phyloP scores from a whole-genome alignment of 2,888 invertebrate species.

The Tetranychus piercei region DNA sequence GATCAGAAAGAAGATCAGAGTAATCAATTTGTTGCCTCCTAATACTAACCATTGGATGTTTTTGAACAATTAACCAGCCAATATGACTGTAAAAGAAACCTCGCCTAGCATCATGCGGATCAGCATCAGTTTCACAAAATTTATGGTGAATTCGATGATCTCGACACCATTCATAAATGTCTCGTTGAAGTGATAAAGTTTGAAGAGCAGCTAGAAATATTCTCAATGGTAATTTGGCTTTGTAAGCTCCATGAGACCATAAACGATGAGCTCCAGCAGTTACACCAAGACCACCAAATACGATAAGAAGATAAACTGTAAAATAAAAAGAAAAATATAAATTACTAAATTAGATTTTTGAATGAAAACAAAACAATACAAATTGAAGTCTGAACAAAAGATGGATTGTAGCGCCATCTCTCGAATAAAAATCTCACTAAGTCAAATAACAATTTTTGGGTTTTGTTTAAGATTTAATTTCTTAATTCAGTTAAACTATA shows the following conservation, averaged over 20 bases:
- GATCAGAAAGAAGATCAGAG: conserved; percentile 22
- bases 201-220: conserved; percentile 14
- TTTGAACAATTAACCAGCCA: conserved; percentile 19
- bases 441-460: too few relatives aligned
- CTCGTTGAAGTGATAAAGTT: conserved; percentile 14
- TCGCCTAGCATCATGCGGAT: conserved; percentile 19
- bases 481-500: too few relatives aligned
- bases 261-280: conserved; percentile 17
- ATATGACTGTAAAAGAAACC: conserved; percentile 19
- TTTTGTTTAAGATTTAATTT: too few relatives aligned
- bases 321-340: background rate
- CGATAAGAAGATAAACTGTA: background rate
- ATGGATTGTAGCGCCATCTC: too few relatives aligned
- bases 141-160: conserved; percentile 22
- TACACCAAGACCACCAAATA: conserved; percentile 8
- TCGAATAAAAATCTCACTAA: too few relatives aligned
- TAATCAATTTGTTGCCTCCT: conserved; percentile 22
- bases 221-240: conserved; percentile 14
- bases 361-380: background rate
- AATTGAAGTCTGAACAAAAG: background rate
- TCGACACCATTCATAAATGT: conserved; percentile 13
- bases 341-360: background rate
- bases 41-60: conserved; percentile 23
- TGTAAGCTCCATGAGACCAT: conserved; percentile 20
- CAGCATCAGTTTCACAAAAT: conserved; percentile 16